Conservation (phyloP, 2,113 vertebrate genomes). For the Pagrus major region DNA sequence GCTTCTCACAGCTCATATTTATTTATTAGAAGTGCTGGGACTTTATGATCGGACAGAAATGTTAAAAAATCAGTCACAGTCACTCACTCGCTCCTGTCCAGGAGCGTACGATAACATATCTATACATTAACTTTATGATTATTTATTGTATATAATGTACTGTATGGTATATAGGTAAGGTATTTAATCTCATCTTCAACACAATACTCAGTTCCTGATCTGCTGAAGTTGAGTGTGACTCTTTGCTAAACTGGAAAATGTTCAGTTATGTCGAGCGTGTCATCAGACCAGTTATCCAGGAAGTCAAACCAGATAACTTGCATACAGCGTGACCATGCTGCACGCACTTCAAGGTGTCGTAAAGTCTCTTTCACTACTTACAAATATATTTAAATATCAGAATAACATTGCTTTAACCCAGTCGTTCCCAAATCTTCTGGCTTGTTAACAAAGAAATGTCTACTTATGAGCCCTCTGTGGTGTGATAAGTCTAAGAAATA, state of each 20-base stretch:
- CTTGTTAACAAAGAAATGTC: not conserved
- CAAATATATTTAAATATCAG: not conserved
- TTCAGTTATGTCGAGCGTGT: not conserved
- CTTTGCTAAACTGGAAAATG: not conserved
- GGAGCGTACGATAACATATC: too few species aligned
- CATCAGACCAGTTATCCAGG: not conserved
- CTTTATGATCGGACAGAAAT: not conserved
- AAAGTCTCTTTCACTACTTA: not conserved
- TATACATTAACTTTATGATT: not conserved
- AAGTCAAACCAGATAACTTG: not conserved
- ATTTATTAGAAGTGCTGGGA: conserved; percentile 15
- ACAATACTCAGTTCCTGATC: not conserved
- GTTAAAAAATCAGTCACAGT: not conserved
- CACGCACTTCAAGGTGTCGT: not conserved
- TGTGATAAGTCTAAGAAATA: too few species aligned
- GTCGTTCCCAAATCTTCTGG: not conserved
- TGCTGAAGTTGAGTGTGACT: not conserved
- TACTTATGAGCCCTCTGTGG: not conserved
- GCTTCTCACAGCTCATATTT: conserved; percentile 8
- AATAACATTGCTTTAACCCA: not conserved
- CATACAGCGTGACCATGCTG: not conserved
- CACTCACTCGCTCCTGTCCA: not conserved
- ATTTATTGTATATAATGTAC: too few species aligned
- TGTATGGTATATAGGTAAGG: too few species aligned
- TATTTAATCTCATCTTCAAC: not conserved